Base-by-base conservation (phyloP, 2,888 invertebrate genomes). In the Drosophila meridiana region DNA sequence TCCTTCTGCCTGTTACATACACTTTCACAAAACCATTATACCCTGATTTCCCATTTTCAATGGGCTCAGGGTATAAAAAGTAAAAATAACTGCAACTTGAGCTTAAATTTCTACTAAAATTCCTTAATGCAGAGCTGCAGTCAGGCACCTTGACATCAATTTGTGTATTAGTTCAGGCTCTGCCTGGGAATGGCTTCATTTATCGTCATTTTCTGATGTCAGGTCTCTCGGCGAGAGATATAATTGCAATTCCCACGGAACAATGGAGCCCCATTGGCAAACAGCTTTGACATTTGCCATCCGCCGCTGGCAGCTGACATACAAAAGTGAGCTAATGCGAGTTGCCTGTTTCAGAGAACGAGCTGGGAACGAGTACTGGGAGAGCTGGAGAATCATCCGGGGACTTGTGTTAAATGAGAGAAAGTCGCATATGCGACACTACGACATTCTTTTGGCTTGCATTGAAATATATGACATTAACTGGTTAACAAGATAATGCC, bases 121-220 rank as follows among this genome's bases (percentile, higher is more conserved):
- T 11, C 45, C 57, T 52, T 52, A 9, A 30, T 30, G n/a, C 48
- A 36, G 11, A 2, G 28, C 38, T n/a, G 32, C 11, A 32, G 11
- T 5, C 34, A 6, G 32, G 30, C 72, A 83, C 87, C 83, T 83
- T 83, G 83, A 83, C 83, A 83, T 74, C 62, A 68, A 69, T 81
- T 86, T 63, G 40, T 52, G 38, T 63, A 28, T n/a, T 36, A 20
- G 61, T 43, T 57, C 63, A 59, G 57, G 70, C 69, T 69, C 62
- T 76, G 73, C 69, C 36, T 45, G 73, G 67, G 66, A 69, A 14
- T 45, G 14, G 20, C 14, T 45, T 5, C 34, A 52, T 53, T 40
- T 50, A 32, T 34, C n/a, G 11, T 32, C 26, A 20, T 60, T 55
- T 62, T 47, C 32, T 7, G 76, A 66, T 83, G 87, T 89, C 82